Percentiles rank a stretch among this genome's conserved stretches.
Evolutionary conservation across 2,113 vertebrate genomes (phyloP).

Genomic region (Glaucidium brasilianum): DNA sequence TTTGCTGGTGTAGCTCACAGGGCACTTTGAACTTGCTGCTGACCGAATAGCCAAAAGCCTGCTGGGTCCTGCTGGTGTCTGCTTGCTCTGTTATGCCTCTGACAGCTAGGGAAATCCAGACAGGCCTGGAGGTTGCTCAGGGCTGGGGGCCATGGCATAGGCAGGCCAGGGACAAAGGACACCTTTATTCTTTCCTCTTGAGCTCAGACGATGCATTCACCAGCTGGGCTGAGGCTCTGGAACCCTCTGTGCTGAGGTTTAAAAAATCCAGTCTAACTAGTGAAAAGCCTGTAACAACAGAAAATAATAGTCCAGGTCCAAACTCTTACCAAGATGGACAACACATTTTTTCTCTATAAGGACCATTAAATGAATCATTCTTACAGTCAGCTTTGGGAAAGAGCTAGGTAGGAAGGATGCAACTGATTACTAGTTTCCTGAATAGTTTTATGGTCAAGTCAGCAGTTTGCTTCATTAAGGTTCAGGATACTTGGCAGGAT

Average conservation of each 20-base stretch:
- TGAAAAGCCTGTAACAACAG: not conserved
- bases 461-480: not conserved
- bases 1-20: not conserved
- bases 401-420: not conserved
- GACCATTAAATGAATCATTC: not conserved
- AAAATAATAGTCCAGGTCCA: not conserved
- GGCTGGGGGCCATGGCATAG: too few relatives aligned
- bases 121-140: not conserved
- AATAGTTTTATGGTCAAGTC: not conserved
- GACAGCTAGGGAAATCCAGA: not conserved
- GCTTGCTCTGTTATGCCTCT: not conserved
- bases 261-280: not conserved
- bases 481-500: not conserved
- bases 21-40: not conserved
- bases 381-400: not conserved
- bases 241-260: not conserved
- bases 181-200: not conserved
- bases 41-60: not conserved
- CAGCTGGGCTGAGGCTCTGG: not conserved
- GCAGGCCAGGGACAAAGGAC: not conserved
- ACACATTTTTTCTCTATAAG: not conserved
- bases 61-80: not conserved
- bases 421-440: not conserved
- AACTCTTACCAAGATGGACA: not conserved
- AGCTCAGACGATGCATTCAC: not conserved